A percentile compares a stretch with the other conserved stretches of the same genome.
These are phyloP conservation scores for Heliconius congener DNA, from an alignment of 1,140 invertebrate species.

Conservation along the genomic window DNA sequence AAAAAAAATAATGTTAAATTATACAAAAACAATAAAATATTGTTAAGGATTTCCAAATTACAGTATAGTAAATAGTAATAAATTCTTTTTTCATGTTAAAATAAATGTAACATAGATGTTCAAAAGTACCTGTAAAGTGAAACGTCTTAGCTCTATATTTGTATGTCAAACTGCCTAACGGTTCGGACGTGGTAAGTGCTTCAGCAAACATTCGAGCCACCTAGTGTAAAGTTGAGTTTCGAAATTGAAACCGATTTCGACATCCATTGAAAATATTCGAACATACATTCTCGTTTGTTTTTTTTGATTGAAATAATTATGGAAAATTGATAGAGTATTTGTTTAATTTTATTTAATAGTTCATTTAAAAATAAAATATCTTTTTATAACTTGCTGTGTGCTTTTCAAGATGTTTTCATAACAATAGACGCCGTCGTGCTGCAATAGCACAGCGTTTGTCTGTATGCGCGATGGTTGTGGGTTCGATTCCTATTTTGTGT, in stretches of 20 bases:
- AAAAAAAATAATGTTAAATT: no score
- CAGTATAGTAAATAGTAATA: background rate
- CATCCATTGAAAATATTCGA: slow-evolving; percentile 27
- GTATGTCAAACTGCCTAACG: slow-evolving; percentile 68
- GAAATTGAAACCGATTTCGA: slow-evolving; percentile 29
- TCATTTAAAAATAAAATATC: background rate
- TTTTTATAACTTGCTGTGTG: no score
- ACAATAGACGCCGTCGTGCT: no score
- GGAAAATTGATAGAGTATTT: background rate
- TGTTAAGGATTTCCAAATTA: background rate
- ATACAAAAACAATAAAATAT: background rate
- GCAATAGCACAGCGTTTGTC: no score
- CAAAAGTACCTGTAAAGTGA: slow-evolving; percentile 43
- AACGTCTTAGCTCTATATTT: slow-evolving; percentile 52
- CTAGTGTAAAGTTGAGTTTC: slow-evolving; percentile 48
- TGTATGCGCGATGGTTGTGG: no score
- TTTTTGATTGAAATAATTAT: background rate
- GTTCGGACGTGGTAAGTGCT: slow-evolving; percentile 65
- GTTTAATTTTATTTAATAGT: background rate
- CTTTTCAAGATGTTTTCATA: no score
- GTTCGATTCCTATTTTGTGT: no score
- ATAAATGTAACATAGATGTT: slow-evolving; percentile 43
- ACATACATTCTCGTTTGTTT: background rate
- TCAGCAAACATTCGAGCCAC: slow-evolving; percentile 64
- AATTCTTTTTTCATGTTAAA: slow-evolving; percentile 39